These are phyloP conservation scores for Timema podura DNA, from an alignment of 2,888 invertebrate species.

Conservation along the genomic window DNA sequence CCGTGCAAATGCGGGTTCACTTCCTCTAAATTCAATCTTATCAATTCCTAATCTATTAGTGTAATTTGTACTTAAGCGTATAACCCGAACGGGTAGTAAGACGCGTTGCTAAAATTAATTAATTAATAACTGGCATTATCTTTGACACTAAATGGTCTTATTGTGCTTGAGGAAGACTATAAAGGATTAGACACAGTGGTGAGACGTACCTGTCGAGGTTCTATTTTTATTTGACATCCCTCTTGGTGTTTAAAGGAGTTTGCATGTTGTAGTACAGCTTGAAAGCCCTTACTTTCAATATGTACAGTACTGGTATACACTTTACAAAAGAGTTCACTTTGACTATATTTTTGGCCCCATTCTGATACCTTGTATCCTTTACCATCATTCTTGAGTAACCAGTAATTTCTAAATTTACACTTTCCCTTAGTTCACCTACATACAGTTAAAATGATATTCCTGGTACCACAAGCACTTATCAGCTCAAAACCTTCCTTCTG, in stretches of 20 bases:
- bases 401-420: neutral
- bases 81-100: too few relatives aligned
- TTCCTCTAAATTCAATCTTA: neutral
- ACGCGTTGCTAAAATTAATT: too few relatives aligned
- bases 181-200: neutral
- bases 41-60: neutral
- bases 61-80: too few relatives aligned
- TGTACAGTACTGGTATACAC: neutral
- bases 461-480: too few relatives aligned
- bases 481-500: too few relatives aligned
- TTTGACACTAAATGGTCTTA: neutral
- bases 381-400: conserved; percentile 5
- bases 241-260: conserved; percentile 12
- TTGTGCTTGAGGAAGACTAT: neutral
- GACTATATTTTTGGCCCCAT: conserved; percentile 5
- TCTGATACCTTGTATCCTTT: neutral
- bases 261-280: conserved; percentile 3
- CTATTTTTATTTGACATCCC: neutral
- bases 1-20: too few relatives aligned
- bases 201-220: conserved; percentile 11
- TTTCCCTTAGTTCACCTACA: neutral
- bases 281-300: conserved; percentile 10
- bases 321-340: conserved; percentile 11
- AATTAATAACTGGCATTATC: conserved; percentile 12
- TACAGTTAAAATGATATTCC: too few relatives aligned